Evolutionary conservation across 2,113 vertebrate genomes (phyloP).

Genomic region (Condylura cristata): DNA sequence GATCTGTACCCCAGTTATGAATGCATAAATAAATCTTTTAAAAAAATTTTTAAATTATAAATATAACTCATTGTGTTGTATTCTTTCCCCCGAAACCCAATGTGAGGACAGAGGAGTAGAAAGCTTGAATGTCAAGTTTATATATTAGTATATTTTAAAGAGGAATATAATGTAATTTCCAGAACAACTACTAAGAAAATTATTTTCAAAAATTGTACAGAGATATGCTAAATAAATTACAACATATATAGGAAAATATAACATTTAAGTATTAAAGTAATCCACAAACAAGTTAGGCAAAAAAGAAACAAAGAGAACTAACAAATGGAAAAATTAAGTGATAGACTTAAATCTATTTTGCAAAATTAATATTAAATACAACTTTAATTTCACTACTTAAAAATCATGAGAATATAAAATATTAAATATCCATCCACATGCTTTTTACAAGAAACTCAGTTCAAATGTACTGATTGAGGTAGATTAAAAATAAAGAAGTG

Average conservation of each 20-base stretch:
- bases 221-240: neutral
- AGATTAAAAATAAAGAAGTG: neutral
- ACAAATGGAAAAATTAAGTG: neutral
- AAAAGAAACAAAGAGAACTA: neutral
- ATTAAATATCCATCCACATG: neutral
- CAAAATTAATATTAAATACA: constrained; percentile 20
- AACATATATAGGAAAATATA: neutral
- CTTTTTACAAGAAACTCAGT: neutral
- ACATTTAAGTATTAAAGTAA: neutral
- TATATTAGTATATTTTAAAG: neutral
- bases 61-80: neutral
- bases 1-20: no score
- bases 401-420: neutral
- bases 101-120: neutral
- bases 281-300: neutral
- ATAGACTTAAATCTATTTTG: neutral
- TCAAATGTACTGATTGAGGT: neutral
- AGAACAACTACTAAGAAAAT: neutral
- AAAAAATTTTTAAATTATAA: no score
- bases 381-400: neutral
- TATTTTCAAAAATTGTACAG: neutral
- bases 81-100: neutral
- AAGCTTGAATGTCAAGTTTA: neutral
- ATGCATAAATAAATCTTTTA: no score
- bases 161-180: neutral